These are phyloP conservation scores for Latrodectus geometricus DNA, from an alignment of 1,140 invertebrate genomes.

Conservation along the genomic window DNA sequence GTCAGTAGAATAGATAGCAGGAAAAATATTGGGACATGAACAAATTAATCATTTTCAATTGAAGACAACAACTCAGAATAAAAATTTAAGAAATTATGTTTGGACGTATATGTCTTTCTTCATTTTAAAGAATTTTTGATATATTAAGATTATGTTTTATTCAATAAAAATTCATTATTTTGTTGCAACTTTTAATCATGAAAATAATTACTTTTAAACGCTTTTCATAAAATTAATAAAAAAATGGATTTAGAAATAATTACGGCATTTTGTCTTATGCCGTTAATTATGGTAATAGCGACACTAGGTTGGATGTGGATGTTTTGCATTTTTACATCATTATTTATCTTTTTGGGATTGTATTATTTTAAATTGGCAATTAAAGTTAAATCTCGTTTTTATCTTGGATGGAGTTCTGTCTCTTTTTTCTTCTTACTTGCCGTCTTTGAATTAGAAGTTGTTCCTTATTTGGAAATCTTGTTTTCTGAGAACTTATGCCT, in stretches of 20 bases:
- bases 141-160: not conserved
- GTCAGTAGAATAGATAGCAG: too few species aligned
- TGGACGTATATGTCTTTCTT: too few species aligned
- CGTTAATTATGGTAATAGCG: conserved; percentile 40
- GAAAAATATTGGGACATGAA: too few species aligned
- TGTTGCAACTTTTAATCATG: not conserved
- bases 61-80: too few species aligned
- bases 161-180: not conserved
- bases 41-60: too few species aligned
- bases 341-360: conserved; percentile 26
- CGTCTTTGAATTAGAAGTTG: conserved; percentile 62
- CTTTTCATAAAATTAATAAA: not conserved
- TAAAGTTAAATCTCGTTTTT: conserved; percentile 32
- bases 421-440: conserved; percentile 46
- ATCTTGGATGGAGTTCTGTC: conserved; percentile 33
- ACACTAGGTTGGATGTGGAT: conserved; percentile 50
- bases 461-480: conserved; percentile 61
- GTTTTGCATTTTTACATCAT: conserved; percentile 21
- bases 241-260: conserved; percentile 42
- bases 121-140: not conserved
- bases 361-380: conserved; percentile 24
- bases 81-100: too few species aligned
- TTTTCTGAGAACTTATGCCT: conserved; percentile 58
- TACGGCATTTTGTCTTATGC: conserved; percentile 46
- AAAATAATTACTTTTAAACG: not conserved